Percentiles rank a stretch among this genome's conserved stretches.
phyloP scores from a whole-genome alignment of 2,888 invertebrate species.

The Cactoblastis cactorum region DNA sequence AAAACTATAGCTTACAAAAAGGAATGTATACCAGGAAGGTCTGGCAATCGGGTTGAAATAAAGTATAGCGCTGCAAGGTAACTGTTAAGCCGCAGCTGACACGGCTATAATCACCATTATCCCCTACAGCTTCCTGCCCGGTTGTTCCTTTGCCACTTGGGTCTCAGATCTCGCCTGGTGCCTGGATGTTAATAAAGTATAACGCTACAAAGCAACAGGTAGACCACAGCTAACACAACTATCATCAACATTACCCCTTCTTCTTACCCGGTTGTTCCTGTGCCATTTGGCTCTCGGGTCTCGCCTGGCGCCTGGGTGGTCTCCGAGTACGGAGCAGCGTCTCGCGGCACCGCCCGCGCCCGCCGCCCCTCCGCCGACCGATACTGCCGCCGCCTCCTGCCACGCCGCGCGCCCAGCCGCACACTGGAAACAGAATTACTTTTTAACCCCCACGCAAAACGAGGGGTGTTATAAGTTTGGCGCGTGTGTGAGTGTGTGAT shows the following conservation, averaged over 20 bases:
- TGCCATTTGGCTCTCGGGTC: slow-evolving; percentile 87
- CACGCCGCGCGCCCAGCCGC: slow-evolving; percentile 91
- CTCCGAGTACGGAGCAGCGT: slow-evolving; percentile 79
- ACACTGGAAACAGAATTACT: slow-evolving; percentile 76
- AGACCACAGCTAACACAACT: too few species aligned
- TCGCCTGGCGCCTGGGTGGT: slow-evolving; percentile 81
- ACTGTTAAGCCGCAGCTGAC: too few species aligned
- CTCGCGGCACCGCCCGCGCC: slow-evolving; percentile 77
- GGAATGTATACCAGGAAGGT: too few species aligned
- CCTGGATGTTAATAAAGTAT: not conserved
- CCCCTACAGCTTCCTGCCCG: slow-evolving; percentile 81
- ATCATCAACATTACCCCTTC: not conserved
- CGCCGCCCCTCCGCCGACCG: slow-evolving; percentile 68
- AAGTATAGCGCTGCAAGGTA: not conserved
- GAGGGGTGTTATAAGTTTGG: too few species aligned
- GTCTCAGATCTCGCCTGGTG: slow-evolving; percentile 43
- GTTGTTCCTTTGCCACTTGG: slow-evolving; percentile 94
- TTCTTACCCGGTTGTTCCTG: slow-evolving; percentile 89
- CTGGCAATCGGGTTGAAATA: not conserved
- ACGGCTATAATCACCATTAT: too few species aligned
- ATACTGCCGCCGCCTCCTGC: slow-evolving; percentile 82
- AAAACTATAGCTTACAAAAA: too few species aligned
- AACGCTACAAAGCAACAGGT: not conserved
- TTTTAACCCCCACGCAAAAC: too few species aligned
- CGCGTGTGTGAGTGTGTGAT: too few species aligned